Evolutionary conservation across 2,888 invertebrate species (phyloP), one percentile per base, ranked within the genome.

Genomic region (Epiblema foenella): DNA sequence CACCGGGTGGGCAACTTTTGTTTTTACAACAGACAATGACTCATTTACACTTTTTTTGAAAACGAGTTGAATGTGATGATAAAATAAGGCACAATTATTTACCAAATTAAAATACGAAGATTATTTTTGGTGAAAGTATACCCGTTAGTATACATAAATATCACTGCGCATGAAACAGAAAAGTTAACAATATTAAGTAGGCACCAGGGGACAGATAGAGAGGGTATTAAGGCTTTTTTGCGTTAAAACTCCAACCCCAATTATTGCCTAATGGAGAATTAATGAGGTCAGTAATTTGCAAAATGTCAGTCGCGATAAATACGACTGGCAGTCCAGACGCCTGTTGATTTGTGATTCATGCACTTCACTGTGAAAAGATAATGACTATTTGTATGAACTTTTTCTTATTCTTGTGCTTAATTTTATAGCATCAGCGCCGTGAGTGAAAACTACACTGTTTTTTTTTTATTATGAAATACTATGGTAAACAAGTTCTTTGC

Each of bases 231-330:
- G 66, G 60, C 24, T 67, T 71, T 71, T 72, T 73, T 69, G 67
- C 57, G 52, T 66, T 70, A 56, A 64, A 67, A 67, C 66, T 71
- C 66, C 66, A 71, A 66, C 71, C 71, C 77, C 78, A 81, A 88
- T 91, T 89, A 89, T 83, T 83, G 83, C 89, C 89, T 93, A 93
- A 93, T 92, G 91, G 87, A 90, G 91, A 89, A 88, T 91, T 91
- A 91, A 93, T 93, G 93, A 86, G 85, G 83, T 81, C 80, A 79
- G 90, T 90, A 91, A 92, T 93, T 91, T 91, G 88, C 82, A 83
- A 89, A 92, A 93, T 91, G 91, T 85, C 91, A 88, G 84, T 83
- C 85, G 82, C 83, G 84, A 84, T 88, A 88, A 89, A 87, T 88
- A 88, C 15, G 80, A 82, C 78, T 80, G 78, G 81, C 78, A 88